Evolutionary conservation across 2,888 invertebrate genomes (phyloP).

Genomic region (Tigriopus californicus): DNA sequence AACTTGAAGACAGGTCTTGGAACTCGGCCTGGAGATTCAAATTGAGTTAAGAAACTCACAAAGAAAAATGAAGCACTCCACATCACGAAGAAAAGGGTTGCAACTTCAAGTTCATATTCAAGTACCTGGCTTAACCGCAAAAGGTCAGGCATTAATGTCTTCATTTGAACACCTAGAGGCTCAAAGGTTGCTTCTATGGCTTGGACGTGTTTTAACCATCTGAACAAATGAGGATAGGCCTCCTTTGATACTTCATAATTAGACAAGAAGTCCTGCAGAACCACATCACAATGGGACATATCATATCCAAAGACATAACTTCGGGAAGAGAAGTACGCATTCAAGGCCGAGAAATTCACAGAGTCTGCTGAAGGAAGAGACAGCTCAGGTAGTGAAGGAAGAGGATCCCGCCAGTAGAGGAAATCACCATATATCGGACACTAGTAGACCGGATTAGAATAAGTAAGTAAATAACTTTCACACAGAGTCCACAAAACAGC

Average conservation of each 20-base stretch:
- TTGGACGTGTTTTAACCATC: not conserved
- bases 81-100: no score
- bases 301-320: not conserved
- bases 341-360: not conserved
- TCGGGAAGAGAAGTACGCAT: not conserved
- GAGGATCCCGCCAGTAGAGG: not conserved
- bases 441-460: no score
- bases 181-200: not conserved
- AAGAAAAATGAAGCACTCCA: no score
- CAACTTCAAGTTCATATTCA: no score
- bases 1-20: no score
- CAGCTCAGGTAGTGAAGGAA: not conserved
- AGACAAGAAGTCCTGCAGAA: not conserved
- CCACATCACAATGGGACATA: not conserved
- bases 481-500: no score
- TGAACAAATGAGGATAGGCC: not conserved
- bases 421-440: no score
- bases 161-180: not conserved
- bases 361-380: not conserved
- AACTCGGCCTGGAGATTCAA: no score
- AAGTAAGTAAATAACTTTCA: no score
- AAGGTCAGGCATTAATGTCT: no score
- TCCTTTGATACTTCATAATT: not conserved
- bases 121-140: no score
- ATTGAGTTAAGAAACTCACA: no score